Evolutionary conservation across 2,113 vertebrate genomes (phyloP).

Genomic region (Fregetta grallaria): DNA sequence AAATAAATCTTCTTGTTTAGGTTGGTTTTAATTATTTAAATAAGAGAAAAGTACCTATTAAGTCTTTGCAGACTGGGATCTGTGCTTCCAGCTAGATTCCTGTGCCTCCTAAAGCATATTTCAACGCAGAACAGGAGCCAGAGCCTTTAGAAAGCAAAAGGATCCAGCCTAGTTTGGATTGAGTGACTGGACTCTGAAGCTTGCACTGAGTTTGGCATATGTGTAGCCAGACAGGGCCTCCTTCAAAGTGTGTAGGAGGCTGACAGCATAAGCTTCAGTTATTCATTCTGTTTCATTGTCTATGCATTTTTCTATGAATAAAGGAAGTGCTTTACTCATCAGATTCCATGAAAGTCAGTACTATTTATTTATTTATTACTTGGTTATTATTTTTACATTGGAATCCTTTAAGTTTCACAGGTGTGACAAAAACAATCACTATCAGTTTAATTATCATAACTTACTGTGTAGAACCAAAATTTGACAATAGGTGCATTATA

Average conservation of each 20-base stretch:
- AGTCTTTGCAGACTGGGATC: neutral
- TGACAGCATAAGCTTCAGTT: neutral
- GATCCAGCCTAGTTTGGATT: neutral
- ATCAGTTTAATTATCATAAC: constrained; percentile 13
- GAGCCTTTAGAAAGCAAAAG: neutral
- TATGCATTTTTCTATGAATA: neutral
- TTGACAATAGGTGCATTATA: constrained; percentile 97
- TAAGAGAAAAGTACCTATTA: neutral
- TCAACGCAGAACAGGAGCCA: neutral
- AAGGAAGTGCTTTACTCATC: neutral
- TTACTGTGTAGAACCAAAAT: constrained; percentile 99
- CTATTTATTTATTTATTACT: neutral
- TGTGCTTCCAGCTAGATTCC: neutral
- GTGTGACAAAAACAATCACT: neutral
- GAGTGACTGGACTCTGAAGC: neutral
- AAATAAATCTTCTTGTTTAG: neutral
- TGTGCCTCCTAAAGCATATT: neutral
- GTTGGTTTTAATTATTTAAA: neutral
- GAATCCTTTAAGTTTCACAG: neutral
- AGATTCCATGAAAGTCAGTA: neutral
- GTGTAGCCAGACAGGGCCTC: neutral
- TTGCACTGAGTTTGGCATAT: neutral
- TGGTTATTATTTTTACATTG: neutral
- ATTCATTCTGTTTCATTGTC: neutral
- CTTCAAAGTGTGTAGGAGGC: neutral